Percentiles rank a stretch among this genome's conserved stretches.
Evolutionary conservation across 2,888 invertebrate species (phyloP).

Genomic region (Cataglyphis rosenhaueri): DNA sequence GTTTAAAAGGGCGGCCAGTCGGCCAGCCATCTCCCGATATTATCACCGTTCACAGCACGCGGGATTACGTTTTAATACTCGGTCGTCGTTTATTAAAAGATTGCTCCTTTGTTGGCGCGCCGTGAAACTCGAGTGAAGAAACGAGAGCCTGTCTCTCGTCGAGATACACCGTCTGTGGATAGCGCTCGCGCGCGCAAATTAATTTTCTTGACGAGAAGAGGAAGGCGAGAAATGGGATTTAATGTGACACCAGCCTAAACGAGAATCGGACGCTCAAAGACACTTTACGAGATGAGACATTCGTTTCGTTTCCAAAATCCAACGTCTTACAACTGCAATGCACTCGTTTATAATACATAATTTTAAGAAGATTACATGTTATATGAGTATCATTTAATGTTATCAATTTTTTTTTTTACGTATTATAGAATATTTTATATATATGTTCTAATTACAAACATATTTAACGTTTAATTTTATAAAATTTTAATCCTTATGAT

Average conservation of each 20-base stretch:
- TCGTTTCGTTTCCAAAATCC: background rate
- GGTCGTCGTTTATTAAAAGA: constrained; percentile 51
- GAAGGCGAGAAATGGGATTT: constrained; percentile 38
- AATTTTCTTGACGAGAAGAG: constrained; percentile 22
- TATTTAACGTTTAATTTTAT: background rate
- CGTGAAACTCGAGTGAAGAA: constrained; percentile 30
- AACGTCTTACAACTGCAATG: background rate
- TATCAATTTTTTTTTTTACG: background rate
- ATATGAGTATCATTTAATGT: too few species aligned
- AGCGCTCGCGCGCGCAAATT: constrained; percentile 26
- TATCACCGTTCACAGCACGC: constrained; percentile 25
- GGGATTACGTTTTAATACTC: constrained; percentile 37
- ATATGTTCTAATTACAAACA: background rate
- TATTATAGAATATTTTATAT: background rate
- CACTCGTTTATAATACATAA: background rate
- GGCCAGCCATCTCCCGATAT: constrained; percentile 10
- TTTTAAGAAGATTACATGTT: background rate
- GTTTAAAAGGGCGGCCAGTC: background rate
- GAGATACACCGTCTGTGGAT: constrained; percentile 16
- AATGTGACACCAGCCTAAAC: constrained; percentile 20
- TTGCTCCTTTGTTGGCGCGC: constrained; percentile 39
- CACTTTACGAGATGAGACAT: background rate
- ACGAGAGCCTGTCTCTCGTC: constrained; percentile 15
- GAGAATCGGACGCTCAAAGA: background rate
- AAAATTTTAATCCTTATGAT: background rate